These are phyloP conservation scores for Phrynocephalus versicolor DNA, from an alignment of 2,113 vertebrate species.

Conservation along the genomic window DNA sequence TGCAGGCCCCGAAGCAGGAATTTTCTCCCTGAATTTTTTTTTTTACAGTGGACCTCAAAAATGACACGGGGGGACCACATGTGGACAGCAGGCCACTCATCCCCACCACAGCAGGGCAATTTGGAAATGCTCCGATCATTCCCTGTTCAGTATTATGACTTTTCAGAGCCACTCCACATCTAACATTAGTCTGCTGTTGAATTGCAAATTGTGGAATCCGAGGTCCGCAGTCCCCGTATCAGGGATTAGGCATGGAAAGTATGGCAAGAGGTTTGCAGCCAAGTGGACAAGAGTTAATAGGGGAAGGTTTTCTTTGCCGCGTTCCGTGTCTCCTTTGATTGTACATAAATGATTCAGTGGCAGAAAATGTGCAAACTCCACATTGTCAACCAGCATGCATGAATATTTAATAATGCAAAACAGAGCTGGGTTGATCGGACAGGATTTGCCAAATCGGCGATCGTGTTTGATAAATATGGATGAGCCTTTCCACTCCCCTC, in stretches of 20 bases:
- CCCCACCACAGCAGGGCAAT: neutral
- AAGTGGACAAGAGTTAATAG: neutral
- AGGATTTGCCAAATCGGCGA: slow-evolving; percentile 75
- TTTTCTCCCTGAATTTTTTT: too few species aligned
- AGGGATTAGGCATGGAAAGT: neutral
- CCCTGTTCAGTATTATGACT: neutral
- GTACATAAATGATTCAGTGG: slow-evolving; percentile 71
- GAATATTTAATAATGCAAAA: slow-evolving; percentile 82
- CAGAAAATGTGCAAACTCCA: slow-evolving; percentile 74
- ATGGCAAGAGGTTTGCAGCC: neutral
- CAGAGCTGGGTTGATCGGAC: slow-evolving; percentile 75
- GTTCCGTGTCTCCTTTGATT: slow-evolving; percentile 39
- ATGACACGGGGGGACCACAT: too few species aligned
- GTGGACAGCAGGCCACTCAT: too few species aligned
- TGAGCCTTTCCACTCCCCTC: slow-evolving; percentile 44
- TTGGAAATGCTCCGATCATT: neutral
- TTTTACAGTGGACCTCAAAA: too few species aligned
- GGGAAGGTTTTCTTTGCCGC: neutral
- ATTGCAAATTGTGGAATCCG: neutral
- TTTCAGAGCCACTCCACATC: neutral
- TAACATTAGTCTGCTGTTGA: neutral
- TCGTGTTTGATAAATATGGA: slow-evolving; percentile 80
- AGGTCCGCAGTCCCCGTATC: neutral
- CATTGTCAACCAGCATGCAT: slow-evolving; percentile 68
- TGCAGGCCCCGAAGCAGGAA: too few species aligned